Evolutionary conservation across 1,140 invertebrate genomes (phyloP), one percentile per base, ranked within the genome.

Genomic region (Yoshiicerus persimilis): DNA sequence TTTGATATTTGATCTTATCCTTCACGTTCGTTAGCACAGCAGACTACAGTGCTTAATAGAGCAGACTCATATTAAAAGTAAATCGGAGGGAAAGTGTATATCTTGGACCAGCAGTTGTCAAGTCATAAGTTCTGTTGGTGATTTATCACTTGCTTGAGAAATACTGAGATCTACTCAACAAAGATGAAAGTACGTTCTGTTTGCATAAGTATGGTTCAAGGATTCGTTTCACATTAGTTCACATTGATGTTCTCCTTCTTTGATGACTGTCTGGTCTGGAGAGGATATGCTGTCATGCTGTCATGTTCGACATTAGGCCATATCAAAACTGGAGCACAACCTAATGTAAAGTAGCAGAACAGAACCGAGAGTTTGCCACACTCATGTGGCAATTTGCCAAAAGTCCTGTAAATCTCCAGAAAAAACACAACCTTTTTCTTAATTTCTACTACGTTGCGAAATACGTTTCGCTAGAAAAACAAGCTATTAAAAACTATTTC

Each of bases 201-300:
- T n/a, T 80, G 75, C 75, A 80, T 80, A 36, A 80, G 75, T 38
- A 38, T n/a, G 32, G 30, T 80, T 80, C 32, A 38, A 80, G 34
- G 75, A 38, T 30, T 70, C 66, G 75, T 34, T 80, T 34, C 75
- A 80, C 34, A 80, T 38, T 80, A 80, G 75, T 80, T 80, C 75
- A 34, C 34, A 80, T 80, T 36, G 75, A 80, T 80, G 75, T 80
- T 80, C 75, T 80, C 75, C 20, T 80, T 80, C 75, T 80, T 80
- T 80, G 75, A 80, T 80, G 75, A 80, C 75, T 70, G 66, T 80
- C 75, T 70, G 23, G 23, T 70, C 64, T 80, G 75, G 30, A 80
- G 75, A 80, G 75, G 75, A 80, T 80, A 80, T 80, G 75, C 75
- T 80, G 75, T 80, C 75, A 80, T 80, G 75, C 75, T 80, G 75